A percentile compares a stretch with the other conserved stretches of the same genome.
These are phyloP conservation scores for Deroplatys truncata DNA, from an alignment of 2,888 invertebrate genomes.

Conservation along the genomic window DNA sequence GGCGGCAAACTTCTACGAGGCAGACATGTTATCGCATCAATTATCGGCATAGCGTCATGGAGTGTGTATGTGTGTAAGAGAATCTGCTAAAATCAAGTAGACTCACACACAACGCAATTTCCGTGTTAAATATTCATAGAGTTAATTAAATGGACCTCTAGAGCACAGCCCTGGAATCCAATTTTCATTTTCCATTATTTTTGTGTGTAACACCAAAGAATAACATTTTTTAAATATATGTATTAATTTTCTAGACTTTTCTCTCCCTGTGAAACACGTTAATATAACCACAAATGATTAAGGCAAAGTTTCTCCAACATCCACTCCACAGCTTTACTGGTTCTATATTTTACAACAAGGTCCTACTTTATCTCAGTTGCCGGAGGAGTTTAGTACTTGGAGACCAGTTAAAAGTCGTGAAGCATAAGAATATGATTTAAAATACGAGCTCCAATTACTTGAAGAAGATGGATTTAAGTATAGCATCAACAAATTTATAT, in stretches of 20 bases:
- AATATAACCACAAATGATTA: neutral
- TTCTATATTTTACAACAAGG: no score
- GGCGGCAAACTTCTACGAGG: neutral
- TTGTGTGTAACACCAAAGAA: neutral
- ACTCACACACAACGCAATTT: neutral
- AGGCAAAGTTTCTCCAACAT: neutral
- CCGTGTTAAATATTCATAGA: slow-evolving; percentile 5
- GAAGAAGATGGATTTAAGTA: no score
- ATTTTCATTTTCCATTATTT: neutral
- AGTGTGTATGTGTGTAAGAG: neutral
- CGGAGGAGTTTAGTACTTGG: neutral
- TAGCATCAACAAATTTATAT: no score
- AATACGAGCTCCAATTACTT: no score
- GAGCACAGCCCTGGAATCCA: neutral
- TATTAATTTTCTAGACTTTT: neutral
- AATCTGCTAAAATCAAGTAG: neutral
- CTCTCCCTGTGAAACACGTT: neutral
- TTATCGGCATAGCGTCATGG: neutral
- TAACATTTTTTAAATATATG: neutral
- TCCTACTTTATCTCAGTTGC: neutral
- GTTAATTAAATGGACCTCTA: neutral
- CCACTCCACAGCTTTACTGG: neutral
- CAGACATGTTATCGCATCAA: neutral
- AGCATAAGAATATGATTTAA: no score
- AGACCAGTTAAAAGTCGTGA: neutral